Base-by-base conservation (phyloP, 2,797 vertebrate species). In the Spondyliosoma cantharus region DNA sequence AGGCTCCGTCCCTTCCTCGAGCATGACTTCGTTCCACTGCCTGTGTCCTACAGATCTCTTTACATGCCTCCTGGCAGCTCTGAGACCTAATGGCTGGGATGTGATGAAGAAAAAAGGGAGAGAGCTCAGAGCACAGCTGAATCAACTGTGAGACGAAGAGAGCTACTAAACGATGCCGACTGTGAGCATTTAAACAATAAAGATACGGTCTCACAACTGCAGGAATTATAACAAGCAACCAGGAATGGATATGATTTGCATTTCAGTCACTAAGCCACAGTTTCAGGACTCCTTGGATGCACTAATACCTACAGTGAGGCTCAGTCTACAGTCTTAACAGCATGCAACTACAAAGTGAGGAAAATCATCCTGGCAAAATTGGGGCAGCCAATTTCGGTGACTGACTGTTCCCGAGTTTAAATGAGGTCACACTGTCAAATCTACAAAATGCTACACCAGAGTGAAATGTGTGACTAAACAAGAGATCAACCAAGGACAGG, bases 61-160 rank as follows among this genome's bases (percentile, higher is more conserved):
- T 87, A 87, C 79, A 88, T 80, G 79, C 85, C 86, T 86, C 85
- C 85, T 76, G 76, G 85, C 87, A 90, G 88, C 86, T 85, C 73
- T 81, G 84, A 85, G 87, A 84, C 86, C 83, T 90, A 85, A 86
- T 87, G 90, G 84, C 80, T 89, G 71, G 62, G 76, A 71, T 81
- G 84, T 70, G 73, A 83, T 61, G 81, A 71, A 78, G 74, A 43
- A 82, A 81, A 32, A 37, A 83, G 57, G 71, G 76, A 86, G 76
- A 64, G 49, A 72, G 69, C 80, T 86, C 56, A 74, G 80, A 59
- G 64, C 72, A 71, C 66, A 81, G 82, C 78, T 74, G 73, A 83
- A 83, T 83, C 71, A 64, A 80, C 80, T 60, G 67, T 53, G 53
- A 56, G 72, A 24, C 71, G 56, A 56, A 75, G 37, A 71, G 71